Percentiles rank a stretch among this genome's conserved stretches.
These are phyloP conservation scores for Podargus strigoides DNA, from an alignment of 2,797 vertebrate species.

Conservation along the genomic window DNA sequence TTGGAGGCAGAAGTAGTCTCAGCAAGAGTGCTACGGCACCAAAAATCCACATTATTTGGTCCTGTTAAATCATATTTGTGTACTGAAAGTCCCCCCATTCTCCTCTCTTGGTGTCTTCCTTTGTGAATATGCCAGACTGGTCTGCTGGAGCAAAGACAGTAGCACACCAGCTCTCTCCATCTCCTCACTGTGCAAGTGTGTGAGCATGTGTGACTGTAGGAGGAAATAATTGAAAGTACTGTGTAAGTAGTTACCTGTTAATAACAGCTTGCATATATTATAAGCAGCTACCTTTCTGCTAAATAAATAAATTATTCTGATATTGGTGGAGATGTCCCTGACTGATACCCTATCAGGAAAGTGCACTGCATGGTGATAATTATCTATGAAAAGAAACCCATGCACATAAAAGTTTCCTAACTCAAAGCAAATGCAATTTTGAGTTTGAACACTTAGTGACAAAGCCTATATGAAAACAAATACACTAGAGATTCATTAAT, in stretches of 20 bases:
- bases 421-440: neutral
- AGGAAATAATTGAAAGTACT: slow-evolving; percentile 19
- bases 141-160: neutral
- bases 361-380: neutral
- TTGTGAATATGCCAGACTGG: neutral
- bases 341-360: neutral
- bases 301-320: slow-evolving; percentile 21
- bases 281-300: neutral
- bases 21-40: neutral
- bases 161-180: neutral
- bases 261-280: slow-evolving; percentile 29
- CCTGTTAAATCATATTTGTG: neutral
- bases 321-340: neutral
- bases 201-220: neutral
- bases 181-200: neutral
- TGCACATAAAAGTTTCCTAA: neutral
- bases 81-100: neutral
- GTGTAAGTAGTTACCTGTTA: neutral
- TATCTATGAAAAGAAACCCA: neutral
- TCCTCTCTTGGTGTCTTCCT: neutral
- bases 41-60: neutral
- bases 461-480: neutral
- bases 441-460: neutral
- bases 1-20: neutral
- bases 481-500: neutral